A percentile compares a stretch with the other conserved stretches of the same genome.
phyloP scores from a whole-genome alignment of 2,888 invertebrate genomes.

The Oligia latruncula region DNA sequence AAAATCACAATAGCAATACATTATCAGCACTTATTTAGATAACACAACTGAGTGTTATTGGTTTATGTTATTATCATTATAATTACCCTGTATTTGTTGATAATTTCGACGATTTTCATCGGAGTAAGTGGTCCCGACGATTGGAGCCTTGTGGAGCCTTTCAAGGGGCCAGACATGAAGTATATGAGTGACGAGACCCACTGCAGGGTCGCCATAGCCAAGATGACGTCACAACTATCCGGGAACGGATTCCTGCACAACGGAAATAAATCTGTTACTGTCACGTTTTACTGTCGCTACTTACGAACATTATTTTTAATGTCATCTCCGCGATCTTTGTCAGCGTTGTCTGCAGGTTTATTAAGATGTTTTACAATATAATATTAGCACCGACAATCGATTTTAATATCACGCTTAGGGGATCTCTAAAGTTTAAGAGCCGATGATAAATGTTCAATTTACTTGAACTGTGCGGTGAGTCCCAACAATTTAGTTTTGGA shows the following conservation, averaged over 20 bases:
- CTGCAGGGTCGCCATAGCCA: slow-evolving; percentile 75
- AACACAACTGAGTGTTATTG: slow-evolving; percentile 1
- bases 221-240: slow-evolving; percentile 51
- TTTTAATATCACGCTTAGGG: slow-evolving; percentile 24
- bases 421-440: slow-evolving; percentile 25
- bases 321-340: not conserved
- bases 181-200: slow-evolving; percentile 75
- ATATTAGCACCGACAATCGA: slow-evolving; percentile 10
- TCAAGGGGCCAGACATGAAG: slow-evolving; percentile 71
- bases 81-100: slow-evolving; percentile 76
- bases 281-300: not conserved
- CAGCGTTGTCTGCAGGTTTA: not conserved
- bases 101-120: slow-evolving; percentile 65
- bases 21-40: slow-evolving; percentile 8
- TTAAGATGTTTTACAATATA: not conserved
- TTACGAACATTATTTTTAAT: not conserved
- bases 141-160: slow-evolving; percentile 71
- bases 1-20: slow-evolving; percentile 21
- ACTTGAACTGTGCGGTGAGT: slow-evolving; percentile 38
- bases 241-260: slow-evolving; percentile 68
- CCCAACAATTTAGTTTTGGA: slow-evolving; percentile 42
- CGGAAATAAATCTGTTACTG: slow-evolving; percentile 1
- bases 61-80: slow-evolving; percentile 11
- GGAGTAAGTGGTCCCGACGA: slow-evolving; percentile 70
- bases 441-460: slow-evolving; percentile 48